phyloP scores from a whole-genome alignment of 2,888 invertebrate species.

The Drosophila dives region DNA sequence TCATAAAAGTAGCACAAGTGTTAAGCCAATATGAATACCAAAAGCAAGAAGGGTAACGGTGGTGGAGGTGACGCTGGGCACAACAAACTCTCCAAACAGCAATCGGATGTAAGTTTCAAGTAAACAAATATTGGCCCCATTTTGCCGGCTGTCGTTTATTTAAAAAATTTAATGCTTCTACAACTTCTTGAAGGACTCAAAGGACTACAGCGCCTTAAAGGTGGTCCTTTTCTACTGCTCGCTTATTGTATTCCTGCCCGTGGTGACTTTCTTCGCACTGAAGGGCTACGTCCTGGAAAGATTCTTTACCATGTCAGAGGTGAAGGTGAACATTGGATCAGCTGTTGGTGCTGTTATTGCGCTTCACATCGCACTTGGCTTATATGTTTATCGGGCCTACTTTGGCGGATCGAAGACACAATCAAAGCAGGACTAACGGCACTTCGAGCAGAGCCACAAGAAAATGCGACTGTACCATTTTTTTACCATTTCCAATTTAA shows the following conservation, averaged over 20 bases:
- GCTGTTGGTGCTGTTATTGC: conserved; percentile 91
- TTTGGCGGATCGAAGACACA: conserved; percentile 83
- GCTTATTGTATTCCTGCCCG: conserved; percentile 91
- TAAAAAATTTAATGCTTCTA: neutral
- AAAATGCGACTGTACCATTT: conserved; percentile 32
- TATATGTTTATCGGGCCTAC: conserved; percentile 92
- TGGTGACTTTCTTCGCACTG: conserved; percentile 89
- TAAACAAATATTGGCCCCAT: neutral
- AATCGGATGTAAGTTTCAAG: conserved; percentile 56
- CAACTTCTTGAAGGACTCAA: conserved; percentile 77
- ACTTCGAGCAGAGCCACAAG: neutral
- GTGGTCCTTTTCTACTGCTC: conserved; percentile 91
- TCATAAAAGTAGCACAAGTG: conserved; percentile 12
- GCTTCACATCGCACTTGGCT: conserved; percentile 90
- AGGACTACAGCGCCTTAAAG: conserved; percentile 90
- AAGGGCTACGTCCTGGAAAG: conserved; percentile 90
- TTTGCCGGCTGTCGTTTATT: conserved; percentile 45
- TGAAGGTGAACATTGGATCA: conserved; percentile 91
- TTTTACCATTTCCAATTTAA: conserved; percentile 59
- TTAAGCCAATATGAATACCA: conserved; percentile 54
- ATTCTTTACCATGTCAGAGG: conserved; percentile 86
- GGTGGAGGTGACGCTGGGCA: conserved; percentile 36
- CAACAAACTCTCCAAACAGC: conserved; percentile 48
- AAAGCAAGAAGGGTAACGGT: conserved; percentile 52
- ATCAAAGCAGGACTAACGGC: conserved; percentile 56